These are phyloP conservation scores for Tokudaia tokunoshimensis DNA, from an alignment of 2,797 vertebrate genomes.

Conservation along the genomic window DNA sequence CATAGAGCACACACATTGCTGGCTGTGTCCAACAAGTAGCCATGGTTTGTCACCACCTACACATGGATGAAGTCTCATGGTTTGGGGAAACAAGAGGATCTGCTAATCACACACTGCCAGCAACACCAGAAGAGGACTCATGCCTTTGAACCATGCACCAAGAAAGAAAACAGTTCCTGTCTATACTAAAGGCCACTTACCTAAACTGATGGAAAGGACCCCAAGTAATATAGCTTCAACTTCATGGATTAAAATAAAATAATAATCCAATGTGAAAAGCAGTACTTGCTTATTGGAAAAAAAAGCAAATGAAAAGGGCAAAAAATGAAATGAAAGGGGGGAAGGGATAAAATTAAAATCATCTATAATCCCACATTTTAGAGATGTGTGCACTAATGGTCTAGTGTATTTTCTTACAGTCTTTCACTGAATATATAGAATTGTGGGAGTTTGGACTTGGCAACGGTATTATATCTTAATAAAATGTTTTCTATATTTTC, in stretches of 20 bases:
- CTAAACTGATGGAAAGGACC: background rate
- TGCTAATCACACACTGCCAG: background rate
- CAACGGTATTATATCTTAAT: conserved; percentile 3
- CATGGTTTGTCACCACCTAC: background rate
- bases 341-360: conserved; percentile 33
- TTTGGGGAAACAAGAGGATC: background rate
- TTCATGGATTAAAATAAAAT: background rate
- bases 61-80: background rate
- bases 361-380: background rate
- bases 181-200: conserved; percentile 37
- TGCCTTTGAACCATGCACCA: background rate
- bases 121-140: background rate
- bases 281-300: conserved; percentile 14
- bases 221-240: background rate
- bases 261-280: background rate
- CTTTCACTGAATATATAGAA: conserved; percentile 12
- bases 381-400: background rate
- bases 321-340: background rate
- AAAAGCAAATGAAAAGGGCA: background rate
- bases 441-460: conserved; percentile 1
- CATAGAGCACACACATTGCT: background rate
- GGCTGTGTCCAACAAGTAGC: background rate
- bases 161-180: background rate
- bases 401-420: background rate
- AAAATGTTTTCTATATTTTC: conserved; percentile 10